Evolutionary conservation across 1,140 invertebrate species (phyloP), one percentile per base, ranked within the genome.

Genomic region (Laupala kohalensis): DNA sequence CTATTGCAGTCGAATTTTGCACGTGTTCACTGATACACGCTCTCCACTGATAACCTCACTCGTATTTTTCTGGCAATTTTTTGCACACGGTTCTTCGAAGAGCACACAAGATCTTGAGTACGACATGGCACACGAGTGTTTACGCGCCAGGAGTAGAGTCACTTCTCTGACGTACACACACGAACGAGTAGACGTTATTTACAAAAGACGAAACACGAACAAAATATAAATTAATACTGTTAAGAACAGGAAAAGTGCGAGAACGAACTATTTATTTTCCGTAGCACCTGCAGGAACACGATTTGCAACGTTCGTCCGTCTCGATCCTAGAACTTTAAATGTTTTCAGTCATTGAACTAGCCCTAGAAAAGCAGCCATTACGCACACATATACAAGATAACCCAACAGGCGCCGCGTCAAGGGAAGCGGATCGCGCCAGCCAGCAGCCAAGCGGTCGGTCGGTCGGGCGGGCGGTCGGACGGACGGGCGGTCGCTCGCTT

Each of bases 281-380:
- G 9, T 53, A 53, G 37, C 37, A 53, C 37, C 37, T 53, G 37
- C 9, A 53, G 37, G 37, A 53, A 53, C 37, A 53, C 67, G 29
- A 37, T 68, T 15, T 68, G 26, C 29, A 29, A 23, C 67, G 28
- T 29, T 68, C 29, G 67, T 68, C 67, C 29, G 28, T 68, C 29
- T 24, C 13, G 26, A 68, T 68, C 24, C 25, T 29, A 29, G 26
- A 29, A 27, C 67, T 27, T 68, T 68, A 64, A 70, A 64, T 70
- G 69, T 70, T 70, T 69, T 62, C 53, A 63, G 69, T 70, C 69
- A 70, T 70, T 70, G 69, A 70, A 70, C 69, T 70, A 70, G 69
- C 63, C 63, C 63, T 70, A 64, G 63, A 64, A 63, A 63, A 70
- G 23, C 69, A 29, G 63, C 63, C 53, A 70, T n/a, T 28, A 53